Evolutionary conservation across 35 echinoderm and acorn worm species (phyloP).

Genomic region (Amphiura filiformis): DNA sequence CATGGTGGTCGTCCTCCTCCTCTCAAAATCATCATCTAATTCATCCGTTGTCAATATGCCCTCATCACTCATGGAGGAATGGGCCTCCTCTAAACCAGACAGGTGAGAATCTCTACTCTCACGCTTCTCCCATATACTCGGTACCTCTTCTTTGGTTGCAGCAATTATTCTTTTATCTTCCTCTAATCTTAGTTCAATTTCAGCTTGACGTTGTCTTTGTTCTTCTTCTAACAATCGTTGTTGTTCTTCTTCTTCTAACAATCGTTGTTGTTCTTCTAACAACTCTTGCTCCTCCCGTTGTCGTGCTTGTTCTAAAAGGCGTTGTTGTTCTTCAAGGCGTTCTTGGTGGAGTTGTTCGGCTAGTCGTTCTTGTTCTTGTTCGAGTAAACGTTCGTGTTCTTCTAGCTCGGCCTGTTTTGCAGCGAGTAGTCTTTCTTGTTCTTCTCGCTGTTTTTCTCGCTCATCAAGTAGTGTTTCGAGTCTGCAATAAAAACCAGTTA

Average conservation of each 20-base stretch:
- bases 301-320: neutral
- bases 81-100: constrained; percentile 60
- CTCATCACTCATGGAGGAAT: constrained; percentile 87
- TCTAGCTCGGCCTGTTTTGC: too few relatives aligned
- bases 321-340: neutral
- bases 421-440: neutral
- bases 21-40: constrained; percentile 63
- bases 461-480: constrained; percentile 28
- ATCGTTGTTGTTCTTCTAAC: neutral
- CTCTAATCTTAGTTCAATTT: constrained; percentile 37
- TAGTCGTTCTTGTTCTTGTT: neutral
- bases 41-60: constrained; percentile 84
- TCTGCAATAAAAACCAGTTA: neutral
- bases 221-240: neutral
- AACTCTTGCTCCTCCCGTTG: neutral
- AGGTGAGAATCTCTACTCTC: constrained; percentile 23
- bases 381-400: neutral
- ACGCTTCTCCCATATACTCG: neutral
- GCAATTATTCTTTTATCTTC: constrained; percentile 27
- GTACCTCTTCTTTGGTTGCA: constrained; percentile 22
- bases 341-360: neutral
- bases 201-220: neutral
- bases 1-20: constrained; percentile 75
- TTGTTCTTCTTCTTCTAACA: neutral
- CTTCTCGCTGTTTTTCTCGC: neutral